Evolutionary conservation across 2,113 vertebrate genomes (phyloP), one percentile per base, ranked within the genome.

Genomic region (Corythoichthys intestinalis): DNA sequence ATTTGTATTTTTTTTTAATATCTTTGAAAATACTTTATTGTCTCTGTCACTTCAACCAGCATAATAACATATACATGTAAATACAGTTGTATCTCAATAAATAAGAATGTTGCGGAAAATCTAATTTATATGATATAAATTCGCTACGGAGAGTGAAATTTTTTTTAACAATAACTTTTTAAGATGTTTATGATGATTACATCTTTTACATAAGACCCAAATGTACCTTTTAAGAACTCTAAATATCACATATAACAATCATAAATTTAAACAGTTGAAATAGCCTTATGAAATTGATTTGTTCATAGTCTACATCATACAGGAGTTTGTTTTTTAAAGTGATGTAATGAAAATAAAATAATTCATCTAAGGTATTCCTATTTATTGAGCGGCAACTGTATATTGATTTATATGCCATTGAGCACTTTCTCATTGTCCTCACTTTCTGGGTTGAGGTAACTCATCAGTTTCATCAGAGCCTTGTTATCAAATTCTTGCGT

Each of bases 391-490:
- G 12, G 34, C 12, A 37, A 34, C 56, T 58, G 34, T 58, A 15
- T 37, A 3, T 6, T 65, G 50, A 20, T 79, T 65, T 83, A 87
- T 63, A 82, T 93, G 89, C 94, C 93, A 82, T 90, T 87, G 15
- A 86, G 91, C 65, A 89, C 84, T 86, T 94, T 91, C 4, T 81
- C 80, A 3, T 88, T 92, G 64, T 93, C 93, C 68, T 91, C 89
- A 67, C 91, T 93, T 83, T 96, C 95, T 72, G 95, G 94, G 73
- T 93, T 94, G 78, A 98, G 87, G 44, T 92, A 95, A 78, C 92
- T 93, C 70, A 97, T 83, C 75, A 98, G 14, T 70, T 86, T 94
- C 85, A 95, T 95, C 82, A 94, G 85, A 10, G 92, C 91, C 74
- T 95, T 93, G 75, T 96, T 94, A 70, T 95, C 94, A 66, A 91